phyloP scores from a whole-genome alignment of 2,797 vertebrate species.

The Pangasius mekongensis region DNA sequence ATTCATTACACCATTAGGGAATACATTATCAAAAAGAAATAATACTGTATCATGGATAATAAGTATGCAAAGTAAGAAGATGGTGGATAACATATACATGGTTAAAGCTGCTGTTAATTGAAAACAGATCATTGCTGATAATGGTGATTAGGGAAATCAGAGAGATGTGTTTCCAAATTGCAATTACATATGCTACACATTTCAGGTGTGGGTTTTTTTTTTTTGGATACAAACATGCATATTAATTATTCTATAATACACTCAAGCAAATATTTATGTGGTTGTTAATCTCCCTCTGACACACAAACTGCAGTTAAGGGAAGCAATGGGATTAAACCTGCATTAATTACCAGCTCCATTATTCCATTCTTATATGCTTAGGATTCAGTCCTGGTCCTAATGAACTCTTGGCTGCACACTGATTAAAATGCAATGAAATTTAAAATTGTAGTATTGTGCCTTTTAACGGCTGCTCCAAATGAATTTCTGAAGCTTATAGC shows the following conservation, averaged over 20 bases:
- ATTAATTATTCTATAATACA: conserved; percentile 26
- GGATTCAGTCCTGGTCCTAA: conserved; percentile 38
- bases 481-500: conserved; percentile 41
- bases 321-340: conserved; percentile 47
- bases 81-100: conserved; percentile 1
- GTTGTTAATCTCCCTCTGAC: conserved; percentile 40
- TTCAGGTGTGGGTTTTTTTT: neutral
- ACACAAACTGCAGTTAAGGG: conserved; percentile 38
- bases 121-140: conserved; percentile 24
- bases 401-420: conserved; percentile 50
- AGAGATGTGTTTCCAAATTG: conserved; percentile 14
- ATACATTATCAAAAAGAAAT: neutral
- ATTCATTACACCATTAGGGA: neutral
- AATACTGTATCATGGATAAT: neutral
- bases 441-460: conserved; percentile 48
- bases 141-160: conserved; percentile 2
- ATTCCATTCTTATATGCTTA: conserved; percentile 51
- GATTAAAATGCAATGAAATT: conserved; percentile 55
- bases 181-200: conserved; percentile 5
- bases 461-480: conserved; percentile 25
- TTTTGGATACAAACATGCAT: conserved; percentile 26
- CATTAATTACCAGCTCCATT: conserved; percentile 47
- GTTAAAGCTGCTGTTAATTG: conserved; percentile 15
- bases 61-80: conserved; percentile 35
- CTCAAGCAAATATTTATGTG: conserved; percentile 29